A percentile compares a stretch with the other conserved stretches of the same genome.
Evolutionary conservation across 2,797 vertebrate genomes (phyloP).

Genomic region (Pseudochirops cupreus): DNA sequence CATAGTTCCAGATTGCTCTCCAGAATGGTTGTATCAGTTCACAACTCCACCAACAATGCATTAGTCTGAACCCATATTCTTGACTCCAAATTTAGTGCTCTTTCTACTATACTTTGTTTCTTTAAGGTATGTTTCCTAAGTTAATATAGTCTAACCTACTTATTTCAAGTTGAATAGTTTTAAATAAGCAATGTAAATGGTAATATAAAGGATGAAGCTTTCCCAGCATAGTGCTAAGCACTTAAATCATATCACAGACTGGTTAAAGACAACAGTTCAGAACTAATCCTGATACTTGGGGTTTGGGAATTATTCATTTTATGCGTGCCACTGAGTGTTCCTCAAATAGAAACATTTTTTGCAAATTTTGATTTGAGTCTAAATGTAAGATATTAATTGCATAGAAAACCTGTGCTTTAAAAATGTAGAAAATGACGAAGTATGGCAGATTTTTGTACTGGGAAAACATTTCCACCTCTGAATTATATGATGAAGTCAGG

Average conservation of each 20-base stretch:
- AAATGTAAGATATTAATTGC: background rate
- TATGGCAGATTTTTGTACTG: background rate
- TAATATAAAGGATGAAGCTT: constrained; percentile 26
- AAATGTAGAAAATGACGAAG: constrained; percentile 39
- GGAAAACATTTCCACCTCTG: background rate
- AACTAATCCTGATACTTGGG: constrained; percentile 47
- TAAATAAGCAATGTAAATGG: constrained; percentile 36
- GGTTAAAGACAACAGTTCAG: constrained; percentile 18
- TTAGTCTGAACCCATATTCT: background rate
- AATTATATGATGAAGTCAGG: background rate
- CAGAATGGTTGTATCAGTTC: too few relatives aligned
- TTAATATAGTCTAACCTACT: constrained; percentile 3
- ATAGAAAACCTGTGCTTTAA: constrained; percentile 32
- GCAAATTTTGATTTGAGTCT: background rate
- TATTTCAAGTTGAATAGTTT: constrained; percentile 7
- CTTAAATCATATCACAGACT: constrained; percentile 45
- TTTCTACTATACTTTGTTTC: background rate
- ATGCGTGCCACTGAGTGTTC: constrained; percentile 16
- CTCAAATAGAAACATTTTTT: constrained; percentile 35
- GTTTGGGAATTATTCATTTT: constrained; percentile 49
- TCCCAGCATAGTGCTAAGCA: background rate
- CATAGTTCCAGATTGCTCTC: too few relatives aligned
- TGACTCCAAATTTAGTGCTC: background rate
- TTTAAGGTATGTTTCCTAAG: background rate
- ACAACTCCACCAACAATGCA: too few relatives aligned